Base-by-base conservation (phyloP, 2,113 vertebrate species). In the Lepus timidus region DNA sequence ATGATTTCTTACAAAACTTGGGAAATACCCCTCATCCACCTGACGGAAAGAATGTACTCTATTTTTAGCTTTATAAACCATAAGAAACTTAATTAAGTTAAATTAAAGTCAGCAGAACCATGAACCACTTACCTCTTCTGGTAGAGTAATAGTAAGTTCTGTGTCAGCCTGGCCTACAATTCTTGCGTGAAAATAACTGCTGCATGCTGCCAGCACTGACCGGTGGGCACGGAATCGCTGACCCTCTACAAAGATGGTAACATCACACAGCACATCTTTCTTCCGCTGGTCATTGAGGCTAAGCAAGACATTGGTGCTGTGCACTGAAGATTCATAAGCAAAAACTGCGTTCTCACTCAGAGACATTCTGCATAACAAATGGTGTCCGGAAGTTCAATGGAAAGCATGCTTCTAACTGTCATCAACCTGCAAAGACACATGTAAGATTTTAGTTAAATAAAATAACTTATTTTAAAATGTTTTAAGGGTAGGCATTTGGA, bases 181-280 rank as follows among this genome's bases (percentile, higher is more conserved):
- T 92, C 98, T 98, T 67, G 98, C 98, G 94, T 98, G 98, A 97
- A 99, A 99, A 95, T 99, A 99, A 76, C 98, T 97, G 92, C 99
- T 99, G 97, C 99, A 99, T 11, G 99, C 99, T 0, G 99, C 99
- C 97, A 99, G 98, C 94, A 99, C 98, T 0, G 99, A 98, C 84
- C 97, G 98, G 97, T 99, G 99, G 29, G 99, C 99, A 25, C 99
- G 98, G 96, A 99, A 99, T 62, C 98, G 98, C 93, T 97, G 98
- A 96, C 98, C 98, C 95, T 99, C 99, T 95, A 99, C 99, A 87
- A 99, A 94, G 81, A 99, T 95, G 0, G 99, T 99, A 96, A 99
- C 97, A 58, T 99, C 98, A 0, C 98, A 99, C 23, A 99, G 98
- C 96, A 98, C 97, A 22, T 98, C 98, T 75, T 98, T 98, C 94